Conservation (phyloP, 2,888 invertebrate species). For the Caenorhabditis macrosperma region DNA sequence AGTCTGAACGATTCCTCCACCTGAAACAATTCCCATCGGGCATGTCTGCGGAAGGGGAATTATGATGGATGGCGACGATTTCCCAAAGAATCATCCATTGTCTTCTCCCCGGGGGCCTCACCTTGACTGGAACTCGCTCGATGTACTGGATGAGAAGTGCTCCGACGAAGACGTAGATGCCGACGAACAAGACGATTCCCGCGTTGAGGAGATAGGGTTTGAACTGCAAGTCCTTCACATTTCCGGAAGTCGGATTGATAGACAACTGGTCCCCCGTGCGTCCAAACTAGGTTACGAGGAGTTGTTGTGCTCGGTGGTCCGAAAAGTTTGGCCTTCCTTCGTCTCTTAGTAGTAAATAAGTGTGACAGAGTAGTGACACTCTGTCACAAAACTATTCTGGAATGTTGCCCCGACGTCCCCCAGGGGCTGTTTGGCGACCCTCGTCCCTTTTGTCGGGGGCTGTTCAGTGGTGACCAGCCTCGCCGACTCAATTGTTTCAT, state of each 20-base stretch:
- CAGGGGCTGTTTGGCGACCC: conserved; percentile 36
- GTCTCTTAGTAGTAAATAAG: conserved; percentile 53
- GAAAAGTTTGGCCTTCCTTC: conserved; percentile 16
- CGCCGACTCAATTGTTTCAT: conserved; percentile 43
- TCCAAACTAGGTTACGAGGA: conserved; percentile 42
- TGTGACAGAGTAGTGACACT: conserved; percentile 55
- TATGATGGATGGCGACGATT: not conserved
- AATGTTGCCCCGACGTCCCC: conserved; percentile 23
- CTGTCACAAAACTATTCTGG: conserved; percentile 50
- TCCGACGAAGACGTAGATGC: conserved; percentile 67
- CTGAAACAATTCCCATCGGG: conserved; percentile 24
- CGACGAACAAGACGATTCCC: conserved; percentile 66
- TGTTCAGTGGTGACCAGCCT: conserved; percentile 38
- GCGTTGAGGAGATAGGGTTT: conserved; percentile 71
- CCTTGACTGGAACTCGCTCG: conserved; percentile 40
- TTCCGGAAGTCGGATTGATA: conserved; percentile 2
- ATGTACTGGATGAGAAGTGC: conserved; percentile 67
- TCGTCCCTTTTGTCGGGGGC: conserved; percentile 27
- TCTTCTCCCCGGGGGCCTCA: conserved; percentile 5
- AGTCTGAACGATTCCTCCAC: conserved; percentile 48
- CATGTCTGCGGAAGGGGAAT: not conserved
- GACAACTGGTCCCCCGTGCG: conserved; percentile 13
- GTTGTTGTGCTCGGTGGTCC: conserved; percentile 29
- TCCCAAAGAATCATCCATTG: not conserved
- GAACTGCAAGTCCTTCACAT: conserved; percentile 54